phyloP scores from a whole-genome alignment of 2,113 vertebrate species.

The Alces alces region DNA sequence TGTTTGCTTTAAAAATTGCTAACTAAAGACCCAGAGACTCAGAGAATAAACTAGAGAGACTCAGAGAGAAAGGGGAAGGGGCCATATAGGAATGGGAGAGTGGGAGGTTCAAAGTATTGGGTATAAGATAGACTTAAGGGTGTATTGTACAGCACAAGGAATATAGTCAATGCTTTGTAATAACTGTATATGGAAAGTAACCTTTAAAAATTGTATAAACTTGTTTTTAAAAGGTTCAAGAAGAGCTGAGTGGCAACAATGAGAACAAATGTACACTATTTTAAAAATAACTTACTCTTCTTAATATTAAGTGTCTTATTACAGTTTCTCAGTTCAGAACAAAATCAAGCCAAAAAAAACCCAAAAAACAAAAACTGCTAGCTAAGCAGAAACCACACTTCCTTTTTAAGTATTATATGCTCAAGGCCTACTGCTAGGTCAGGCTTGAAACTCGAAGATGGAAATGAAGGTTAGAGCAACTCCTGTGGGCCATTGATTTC shows the following conservation, averaged over 20 bases:
- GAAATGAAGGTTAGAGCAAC: neutral
- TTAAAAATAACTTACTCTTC: neutral
- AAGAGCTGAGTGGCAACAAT: neutral
- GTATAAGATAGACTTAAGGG: neutral
- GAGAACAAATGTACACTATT: neutral
- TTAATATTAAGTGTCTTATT: neutral
- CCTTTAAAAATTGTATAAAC: neutral
- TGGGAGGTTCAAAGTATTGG: neutral
- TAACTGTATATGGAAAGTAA: neutral
- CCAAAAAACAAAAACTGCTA: neutral
- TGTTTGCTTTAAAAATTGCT: neutral
- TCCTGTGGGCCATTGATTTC: neutral
- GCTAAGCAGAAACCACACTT: neutral
- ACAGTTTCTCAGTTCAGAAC: neutral
- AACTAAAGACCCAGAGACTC: neutral
- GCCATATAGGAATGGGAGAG: neutral
- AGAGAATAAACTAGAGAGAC: neutral
- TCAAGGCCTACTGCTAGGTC: neutral
- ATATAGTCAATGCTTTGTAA: neutral
- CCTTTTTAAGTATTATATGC: neutral
- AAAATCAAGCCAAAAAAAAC: neutral
- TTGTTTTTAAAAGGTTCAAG: neutral
- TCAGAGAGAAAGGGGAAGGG: neutral
- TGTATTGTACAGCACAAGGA: neutral
- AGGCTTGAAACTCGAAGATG: neutral